phyloP scores from a whole-genome alignment of 2,797 vertebrate species.

The Sardinella longiceps region DNA sequence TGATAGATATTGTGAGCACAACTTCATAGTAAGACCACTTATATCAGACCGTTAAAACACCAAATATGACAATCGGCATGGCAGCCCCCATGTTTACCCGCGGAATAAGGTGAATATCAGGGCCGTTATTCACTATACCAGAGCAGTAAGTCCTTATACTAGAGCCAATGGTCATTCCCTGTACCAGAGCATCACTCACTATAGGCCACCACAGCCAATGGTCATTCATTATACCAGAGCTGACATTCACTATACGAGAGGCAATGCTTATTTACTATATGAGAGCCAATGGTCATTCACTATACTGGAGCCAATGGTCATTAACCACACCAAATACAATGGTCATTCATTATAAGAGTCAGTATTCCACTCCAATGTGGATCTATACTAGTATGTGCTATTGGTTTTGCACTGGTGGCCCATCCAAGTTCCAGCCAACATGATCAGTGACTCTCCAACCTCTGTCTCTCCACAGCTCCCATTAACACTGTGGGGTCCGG shows the following conservation, averaged over 20 bases:
- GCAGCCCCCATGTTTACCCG: no score
- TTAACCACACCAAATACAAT: not conserved
- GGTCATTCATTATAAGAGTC: not conserved
- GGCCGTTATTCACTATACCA: not conserved
- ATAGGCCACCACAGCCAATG: not conserved
- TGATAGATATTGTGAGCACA: no score
- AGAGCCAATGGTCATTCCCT: not conserved
- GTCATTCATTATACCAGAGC: not conserved
- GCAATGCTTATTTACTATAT: not conserved
- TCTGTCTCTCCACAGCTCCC: not conserved
- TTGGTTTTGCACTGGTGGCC: no score
- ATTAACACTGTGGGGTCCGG: no score
- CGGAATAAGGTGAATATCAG: no score
- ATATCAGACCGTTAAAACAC: no score
- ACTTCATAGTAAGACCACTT: no score
- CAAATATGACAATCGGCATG: no score
- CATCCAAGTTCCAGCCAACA: no score
- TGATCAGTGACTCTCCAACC: no score
- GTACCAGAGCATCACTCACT: not conserved
- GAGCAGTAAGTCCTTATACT: not conserved
- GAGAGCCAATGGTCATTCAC: not conserved
- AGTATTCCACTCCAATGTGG: conserved; percentile 4
- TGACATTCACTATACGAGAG: not conserved
- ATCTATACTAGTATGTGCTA: no score
- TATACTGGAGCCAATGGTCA: not conserved